These are phyloP conservation scores for Coccyzus lansbergi DNA, from an alignment of 2,797 vertebrate genomes.

Conservation along the genomic window DNA sequence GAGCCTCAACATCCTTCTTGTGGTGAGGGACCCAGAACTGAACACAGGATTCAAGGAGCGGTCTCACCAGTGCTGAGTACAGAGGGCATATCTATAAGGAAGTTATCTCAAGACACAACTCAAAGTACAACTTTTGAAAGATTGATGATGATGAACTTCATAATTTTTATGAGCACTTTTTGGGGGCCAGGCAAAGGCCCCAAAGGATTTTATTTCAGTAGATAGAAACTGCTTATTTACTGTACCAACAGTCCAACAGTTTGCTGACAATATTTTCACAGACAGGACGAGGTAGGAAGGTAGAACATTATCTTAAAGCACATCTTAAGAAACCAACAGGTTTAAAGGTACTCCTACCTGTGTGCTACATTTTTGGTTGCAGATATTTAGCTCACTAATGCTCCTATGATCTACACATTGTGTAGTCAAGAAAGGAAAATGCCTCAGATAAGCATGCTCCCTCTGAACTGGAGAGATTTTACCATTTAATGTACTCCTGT, in stretches of 20 bases:
- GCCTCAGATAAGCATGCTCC: background rate
- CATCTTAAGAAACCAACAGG: background rate
- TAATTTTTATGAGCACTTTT: conserved; percentile 45
- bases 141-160: background rate
- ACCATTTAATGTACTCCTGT: background rate
- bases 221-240: background rate
- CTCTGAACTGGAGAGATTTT: background rate
- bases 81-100: background rate
- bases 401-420: background rate
- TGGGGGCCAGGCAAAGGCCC: background rate
- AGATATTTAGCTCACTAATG: background rate
- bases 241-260: conserved; percentile 3
- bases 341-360: background rate
- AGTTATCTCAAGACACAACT: background rate
- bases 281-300: background rate
- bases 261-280: background rate
- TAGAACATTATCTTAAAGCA: background rate
- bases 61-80: no score
- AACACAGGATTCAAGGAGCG: no score
- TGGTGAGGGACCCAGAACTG: no score
- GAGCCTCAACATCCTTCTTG: no score
- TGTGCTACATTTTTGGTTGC: background rate
- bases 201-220: conserved; percentile 17
- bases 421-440: background rate
- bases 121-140: conserved; percentile 6